Conservation (phyloP, 92 coral and sea anemone species). For the Palythoa caribaeorum region DNA sequence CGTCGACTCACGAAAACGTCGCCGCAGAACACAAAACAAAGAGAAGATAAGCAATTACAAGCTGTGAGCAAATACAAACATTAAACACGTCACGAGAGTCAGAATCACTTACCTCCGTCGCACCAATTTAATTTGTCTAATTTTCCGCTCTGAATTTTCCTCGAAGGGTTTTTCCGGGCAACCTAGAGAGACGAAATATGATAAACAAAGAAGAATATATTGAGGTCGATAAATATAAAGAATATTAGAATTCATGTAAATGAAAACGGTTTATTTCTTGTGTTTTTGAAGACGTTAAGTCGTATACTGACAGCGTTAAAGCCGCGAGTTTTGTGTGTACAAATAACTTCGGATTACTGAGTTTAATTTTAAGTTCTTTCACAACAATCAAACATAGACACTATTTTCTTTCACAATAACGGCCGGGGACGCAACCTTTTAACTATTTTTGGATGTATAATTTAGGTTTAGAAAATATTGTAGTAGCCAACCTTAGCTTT, state of each 20-base stretch:
- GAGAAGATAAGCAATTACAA: background rate
- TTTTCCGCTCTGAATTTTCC: background rate
- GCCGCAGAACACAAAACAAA: background rate
- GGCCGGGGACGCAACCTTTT: background rate
- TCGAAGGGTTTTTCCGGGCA: background rate
- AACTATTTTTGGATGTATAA: background rate
- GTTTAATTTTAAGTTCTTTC: background rate
- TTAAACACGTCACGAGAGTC: background rate
- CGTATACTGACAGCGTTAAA: background rate
- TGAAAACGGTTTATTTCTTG: background rate
- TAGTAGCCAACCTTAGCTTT: background rate
- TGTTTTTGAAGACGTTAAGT: background rate
- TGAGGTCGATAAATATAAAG: background rate
- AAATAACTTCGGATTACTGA: background rate
- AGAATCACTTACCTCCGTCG: background rate
- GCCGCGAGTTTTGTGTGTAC: background rate
- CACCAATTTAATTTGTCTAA: background rate
- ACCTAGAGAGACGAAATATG: background rate
- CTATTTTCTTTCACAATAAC: slow-evolving; percentile 41
- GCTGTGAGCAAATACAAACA: background rate
- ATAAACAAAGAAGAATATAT: background rate
- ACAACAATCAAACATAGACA: background rate
- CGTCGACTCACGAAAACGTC: background rate
- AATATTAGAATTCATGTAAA: no score
- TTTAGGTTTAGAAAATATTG: background rate